These are phyloP conservation scores for Neopipo cinnamomea DNA, from an alignment of 2,113 vertebrate species.

Conservation along the genomic window DNA sequence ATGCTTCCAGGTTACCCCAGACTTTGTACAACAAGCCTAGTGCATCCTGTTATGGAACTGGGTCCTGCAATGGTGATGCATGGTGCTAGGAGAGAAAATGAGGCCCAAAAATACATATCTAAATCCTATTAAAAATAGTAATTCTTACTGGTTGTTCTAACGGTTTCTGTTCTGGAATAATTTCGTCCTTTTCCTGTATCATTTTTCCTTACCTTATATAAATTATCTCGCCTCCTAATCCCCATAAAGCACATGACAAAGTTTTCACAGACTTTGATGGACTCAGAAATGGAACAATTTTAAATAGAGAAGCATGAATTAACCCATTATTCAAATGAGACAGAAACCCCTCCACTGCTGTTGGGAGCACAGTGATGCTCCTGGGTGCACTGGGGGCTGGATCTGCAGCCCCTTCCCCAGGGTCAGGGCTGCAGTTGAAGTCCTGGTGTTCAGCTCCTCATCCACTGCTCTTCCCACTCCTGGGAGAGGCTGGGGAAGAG, in stretches of 20 bases:
- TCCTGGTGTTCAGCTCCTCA: rapidly evolving
- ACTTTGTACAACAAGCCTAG: not conserved
- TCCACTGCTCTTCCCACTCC: rapidly evolving
- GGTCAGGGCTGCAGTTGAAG: rapidly evolving
- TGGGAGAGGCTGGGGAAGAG: not conserved
- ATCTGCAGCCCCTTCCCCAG: not conserved
- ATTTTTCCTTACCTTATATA: not conserved
- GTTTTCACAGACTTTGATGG: not conserved
- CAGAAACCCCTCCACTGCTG: not conserved
- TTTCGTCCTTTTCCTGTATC: not conserved
- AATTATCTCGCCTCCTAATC: not conserved
- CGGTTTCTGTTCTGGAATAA: not conserved
- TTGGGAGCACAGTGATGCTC: not conserved
- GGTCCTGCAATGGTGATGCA: rapidly evolving
- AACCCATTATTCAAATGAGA: not conserved
- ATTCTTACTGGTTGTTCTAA: not conserved
- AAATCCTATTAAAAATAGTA: not conserved
- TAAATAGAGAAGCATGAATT: not conserved
- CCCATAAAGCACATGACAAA: not conserved
- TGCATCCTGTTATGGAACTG: not conserved
- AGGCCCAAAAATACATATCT: not conserved
- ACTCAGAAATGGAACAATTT: not conserved
- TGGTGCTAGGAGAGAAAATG: not conserved
- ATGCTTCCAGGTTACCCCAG: not conserved
- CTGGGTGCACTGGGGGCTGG: too few species aligned